These are phyloP conservation scores for Myiozetetes cayanensis DNA, from an alignment of 2,113 vertebrate genomes.

Conservation along the genomic window DNA sequence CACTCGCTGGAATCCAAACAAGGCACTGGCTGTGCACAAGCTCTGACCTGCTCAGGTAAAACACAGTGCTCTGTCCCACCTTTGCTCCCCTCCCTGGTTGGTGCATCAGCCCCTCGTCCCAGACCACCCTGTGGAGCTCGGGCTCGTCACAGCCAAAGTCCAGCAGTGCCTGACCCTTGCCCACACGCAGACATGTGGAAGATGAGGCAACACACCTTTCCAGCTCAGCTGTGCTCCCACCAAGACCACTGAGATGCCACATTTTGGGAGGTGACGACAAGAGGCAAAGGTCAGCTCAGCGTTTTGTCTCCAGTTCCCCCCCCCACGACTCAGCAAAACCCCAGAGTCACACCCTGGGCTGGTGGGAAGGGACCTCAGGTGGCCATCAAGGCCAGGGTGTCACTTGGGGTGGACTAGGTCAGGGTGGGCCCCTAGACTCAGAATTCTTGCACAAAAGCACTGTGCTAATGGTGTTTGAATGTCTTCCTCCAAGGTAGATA, in stretches of 20 bases:
- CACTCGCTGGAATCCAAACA: background rate
- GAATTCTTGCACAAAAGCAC: background rate
- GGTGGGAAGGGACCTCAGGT: background rate
- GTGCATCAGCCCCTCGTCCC: fast-evolving
- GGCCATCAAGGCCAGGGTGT: fast-evolving
- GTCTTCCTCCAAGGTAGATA: background rate
- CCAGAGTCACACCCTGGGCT: fast-evolving
- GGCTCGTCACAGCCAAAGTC: background rate
- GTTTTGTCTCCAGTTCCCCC: background rate
- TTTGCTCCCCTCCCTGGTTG: background rate
- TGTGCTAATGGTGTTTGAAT: background rate
- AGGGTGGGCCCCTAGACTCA: background rate
- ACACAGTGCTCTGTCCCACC: background rate
- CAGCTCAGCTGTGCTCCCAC: background rate
- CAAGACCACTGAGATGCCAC: background rate
- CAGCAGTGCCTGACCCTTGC: slow-evolving; percentile 38
- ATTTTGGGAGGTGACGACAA: background rate
- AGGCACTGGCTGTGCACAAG: fast-evolving
- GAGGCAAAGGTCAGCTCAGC: background rate
- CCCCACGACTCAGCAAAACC: background rate
- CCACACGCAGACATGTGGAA: background rate
- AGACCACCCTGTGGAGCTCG: background rate
- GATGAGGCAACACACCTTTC: background rate
- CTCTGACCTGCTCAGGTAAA: background rate
- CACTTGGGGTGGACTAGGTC: fast-evolving